Evolutionary conservation across 2,113 vertebrate genomes (phyloP).

Genomic region (Poeciliopsis retropinna): DNA sequence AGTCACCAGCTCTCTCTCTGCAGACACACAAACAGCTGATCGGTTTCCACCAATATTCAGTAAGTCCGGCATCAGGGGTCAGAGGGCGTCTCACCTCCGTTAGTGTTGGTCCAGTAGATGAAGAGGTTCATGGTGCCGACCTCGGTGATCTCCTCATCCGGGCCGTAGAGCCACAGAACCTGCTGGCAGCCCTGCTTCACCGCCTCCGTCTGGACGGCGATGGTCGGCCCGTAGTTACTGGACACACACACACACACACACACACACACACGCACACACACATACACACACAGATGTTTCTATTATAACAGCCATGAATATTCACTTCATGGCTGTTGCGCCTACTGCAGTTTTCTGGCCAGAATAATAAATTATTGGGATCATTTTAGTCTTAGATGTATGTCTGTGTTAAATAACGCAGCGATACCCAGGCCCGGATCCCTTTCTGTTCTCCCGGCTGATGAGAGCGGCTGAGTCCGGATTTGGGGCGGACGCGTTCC

Average conservation of each 20-base stretch:
- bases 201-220: conserved; percentile 85
- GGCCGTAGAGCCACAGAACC: conserved; percentile 89
- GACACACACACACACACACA: too few species aligned
- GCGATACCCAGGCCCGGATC: neutral
- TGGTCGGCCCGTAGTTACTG: conserved; percentile 91
- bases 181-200: conserved; percentile 85
- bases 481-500: neutral
- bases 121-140: conserved; percentile 96
- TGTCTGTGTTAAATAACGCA: neutral
- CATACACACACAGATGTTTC: too few species aligned
- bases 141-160: conserved; percentile 87
- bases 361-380: too few species aligned
- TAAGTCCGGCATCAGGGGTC: too few species aligned
- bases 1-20: conserved; percentile 86
- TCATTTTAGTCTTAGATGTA: too few species aligned
- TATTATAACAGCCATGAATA: too few species aligned
- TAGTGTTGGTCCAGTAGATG: conserved; percentile 87
- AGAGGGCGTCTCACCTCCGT: conserved; percentile 75
- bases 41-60: neutral
- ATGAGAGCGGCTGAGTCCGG: conserved; percentile 23
- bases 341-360: too few species aligned
- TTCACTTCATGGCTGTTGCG: too few species aligned
- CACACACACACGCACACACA: too few species aligned
- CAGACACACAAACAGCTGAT: conserved; percentile 9
- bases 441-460: neutral